Base-by-base conservation (phyloP, 1,140 invertebrate species). In the Olivierus martensii region DNA sequence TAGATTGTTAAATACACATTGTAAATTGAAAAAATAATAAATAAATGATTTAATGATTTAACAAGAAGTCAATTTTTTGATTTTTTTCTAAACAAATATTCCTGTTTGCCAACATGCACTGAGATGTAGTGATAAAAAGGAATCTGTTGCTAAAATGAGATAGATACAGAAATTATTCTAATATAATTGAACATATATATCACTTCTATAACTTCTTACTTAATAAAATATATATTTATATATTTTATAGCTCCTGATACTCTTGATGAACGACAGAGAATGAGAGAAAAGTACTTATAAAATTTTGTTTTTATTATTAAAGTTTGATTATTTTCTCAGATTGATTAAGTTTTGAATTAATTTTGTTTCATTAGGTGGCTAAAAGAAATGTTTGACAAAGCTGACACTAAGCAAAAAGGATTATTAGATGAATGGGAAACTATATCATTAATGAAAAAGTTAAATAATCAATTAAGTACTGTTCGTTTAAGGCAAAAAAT, bases 401-500 rank as follows among this genome's bases (percentile, higher is more conserved):
- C 74, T 4, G 71, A 75, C 48, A 62, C 63, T 9, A 69, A 75
- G 21, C 61, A 68, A 10, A 65, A 64, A 43, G 73, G 74, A n/a
- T 61, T 66, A 42, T 61, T 79, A 17, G 70, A 73, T 54, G 74
- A 77, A 60, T 63, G 62, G 19, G 68, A 75, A 46, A 73, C 77
- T 4, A 70, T 77, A 28, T 64, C 66, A 28, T 62, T 78, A 18
- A 72, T 79, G 62, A 69, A 71, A 39, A 67, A 69, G 49, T 66
- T 80, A 15, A 77, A 77, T 60, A 66, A 61, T 45, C 69, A 73
- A 49, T 64, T 78, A 15, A 66, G 69, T 36, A 66, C 69, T 19
- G 61, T 65, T 14, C 63, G 75, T 51, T 70, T 80, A 19, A 70
- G 69, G 48, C 74, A 76, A 53, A 74, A 74, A 62, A 65, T 78